phyloP scores from a whole-genome alignment of 2,113 vertebrate species.

The Ammospiza nelsoni region DNA sequence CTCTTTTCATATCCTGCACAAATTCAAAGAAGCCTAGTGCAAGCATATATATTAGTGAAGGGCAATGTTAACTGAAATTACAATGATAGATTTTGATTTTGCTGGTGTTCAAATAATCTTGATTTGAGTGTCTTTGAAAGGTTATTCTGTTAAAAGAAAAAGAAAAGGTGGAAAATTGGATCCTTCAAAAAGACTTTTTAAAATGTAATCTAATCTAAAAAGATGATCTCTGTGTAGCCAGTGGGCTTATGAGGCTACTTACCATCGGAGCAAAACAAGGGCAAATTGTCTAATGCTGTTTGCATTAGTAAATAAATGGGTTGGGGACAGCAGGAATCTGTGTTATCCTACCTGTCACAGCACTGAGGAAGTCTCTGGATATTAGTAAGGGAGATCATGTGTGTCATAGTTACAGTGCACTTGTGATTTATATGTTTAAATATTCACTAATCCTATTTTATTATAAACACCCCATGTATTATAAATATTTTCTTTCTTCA shows the following conservation, averaged over 20 bases:
- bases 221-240: not conserved
- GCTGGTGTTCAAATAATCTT: not conserved
- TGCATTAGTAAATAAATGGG: not conserved
- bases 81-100: not conserved
- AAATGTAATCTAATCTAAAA: not conserved
- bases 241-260: not conserved
- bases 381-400: not conserved
- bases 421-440: not conserved
- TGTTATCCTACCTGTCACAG: not conserved
- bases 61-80: not conserved
- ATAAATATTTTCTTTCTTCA: not conserved
- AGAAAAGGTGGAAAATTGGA: not conserved
- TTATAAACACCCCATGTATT: not conserved
- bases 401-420: not conserved
- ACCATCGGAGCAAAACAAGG: not conserved
- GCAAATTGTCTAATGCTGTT: not conserved
- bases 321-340: not conserved
- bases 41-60: not conserved
- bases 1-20: not conserved
- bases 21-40: not conserved
- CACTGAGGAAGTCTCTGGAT: not conserved
- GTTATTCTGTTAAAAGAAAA: not conserved
- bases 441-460: not conserved
- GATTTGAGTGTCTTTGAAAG: not conserved
- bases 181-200: not conserved